phyloP scores from a whole-genome alignment of 2,113 vertebrate species.

The Nannospalax galili region DNA sequence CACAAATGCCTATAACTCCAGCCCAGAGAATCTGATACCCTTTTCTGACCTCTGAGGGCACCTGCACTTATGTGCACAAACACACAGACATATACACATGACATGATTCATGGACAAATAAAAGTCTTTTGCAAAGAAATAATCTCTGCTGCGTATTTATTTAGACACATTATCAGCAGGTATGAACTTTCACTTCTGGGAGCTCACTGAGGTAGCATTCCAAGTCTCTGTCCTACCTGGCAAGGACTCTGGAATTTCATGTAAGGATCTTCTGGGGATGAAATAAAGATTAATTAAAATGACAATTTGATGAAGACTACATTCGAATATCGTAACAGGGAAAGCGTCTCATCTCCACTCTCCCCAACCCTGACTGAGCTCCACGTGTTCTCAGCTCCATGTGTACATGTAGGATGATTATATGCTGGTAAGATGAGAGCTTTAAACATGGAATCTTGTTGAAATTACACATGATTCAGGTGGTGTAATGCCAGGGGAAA shows the following conservation, averaged over 20 bases:
- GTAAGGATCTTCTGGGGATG: neutral
- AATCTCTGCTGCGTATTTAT: neutral
- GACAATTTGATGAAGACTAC: constrained; percentile 49
- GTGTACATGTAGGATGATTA: neutral
- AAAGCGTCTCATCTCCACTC: neutral
- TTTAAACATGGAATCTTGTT: neutral
- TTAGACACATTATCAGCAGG: neutral
- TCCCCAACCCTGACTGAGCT: neutral
- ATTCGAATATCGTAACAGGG: constrained; percentile 41
- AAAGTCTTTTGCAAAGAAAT: neutral
- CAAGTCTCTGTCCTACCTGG: neutral
- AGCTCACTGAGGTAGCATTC: neutral
- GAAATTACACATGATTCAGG: neutral
- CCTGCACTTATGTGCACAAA: neutral
- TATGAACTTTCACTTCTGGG: neutral
- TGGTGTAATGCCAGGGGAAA: neutral
- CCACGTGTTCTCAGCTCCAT: neutral
- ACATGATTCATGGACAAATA: neutral
- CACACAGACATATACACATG: neutral
- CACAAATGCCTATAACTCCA: too few relatives aligned
- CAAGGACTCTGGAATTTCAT: neutral
- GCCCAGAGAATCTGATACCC: neutral
- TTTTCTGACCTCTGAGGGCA: neutral
- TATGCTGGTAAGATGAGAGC: neutral
- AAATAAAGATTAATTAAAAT: constrained; percentile 43